Base-by-base conservation (phyloP, 2,113 vertebrate species). In the Sprattus sprattus region DNA sequence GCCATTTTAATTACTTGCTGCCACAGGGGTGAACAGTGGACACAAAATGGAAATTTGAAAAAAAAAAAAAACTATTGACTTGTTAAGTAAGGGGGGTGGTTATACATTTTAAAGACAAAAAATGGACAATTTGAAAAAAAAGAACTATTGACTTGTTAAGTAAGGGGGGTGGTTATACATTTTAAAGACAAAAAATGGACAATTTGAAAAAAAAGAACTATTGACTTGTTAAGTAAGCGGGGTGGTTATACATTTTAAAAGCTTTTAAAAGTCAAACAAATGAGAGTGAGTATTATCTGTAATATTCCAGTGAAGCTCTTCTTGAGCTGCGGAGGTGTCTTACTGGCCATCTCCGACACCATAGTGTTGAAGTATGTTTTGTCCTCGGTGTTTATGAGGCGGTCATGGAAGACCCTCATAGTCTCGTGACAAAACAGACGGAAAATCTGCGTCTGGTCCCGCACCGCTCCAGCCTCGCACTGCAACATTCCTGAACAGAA, bases 401-500 rank as follows among this genome's bases (percentile, higher is more conserved):
- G 93, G 81, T 97, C 94, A 0, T 96, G 96, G 92, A 97, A 98
- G 15, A 97, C 95, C 45, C 96, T 94, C 90, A 96, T 95, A 88
- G 96, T 96, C 88, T 98, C 95, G 2, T 97, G 96, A 87, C 95
- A 97, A 90, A 96, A 95, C 7, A 97, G 93, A 87, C 95, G 93
- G 92, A 98, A 97, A 87, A 97, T 94, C 88, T 97, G 95, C 0
- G 86, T 92, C 90, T 96, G 93, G 67, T 96, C 95, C 89, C 95
- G 94, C 85, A 96, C 91, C 60, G 94, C 91, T 88, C 92, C 91
- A 1, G 95, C 45, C 49, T 97, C 95, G 85, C 96, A 96, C 49
- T 97, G 95, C 71, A 97, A 90, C 81, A 97, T 96, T 52, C 95
- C 95, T 97, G 83, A 44, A 83, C 13, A 84, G 11, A 87, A 52